These are phyloP conservation scores for Mesembrinibis cayennensis DNA, from an alignment of 2,113 vertebrate species.

Conservation along the genomic window DNA sequence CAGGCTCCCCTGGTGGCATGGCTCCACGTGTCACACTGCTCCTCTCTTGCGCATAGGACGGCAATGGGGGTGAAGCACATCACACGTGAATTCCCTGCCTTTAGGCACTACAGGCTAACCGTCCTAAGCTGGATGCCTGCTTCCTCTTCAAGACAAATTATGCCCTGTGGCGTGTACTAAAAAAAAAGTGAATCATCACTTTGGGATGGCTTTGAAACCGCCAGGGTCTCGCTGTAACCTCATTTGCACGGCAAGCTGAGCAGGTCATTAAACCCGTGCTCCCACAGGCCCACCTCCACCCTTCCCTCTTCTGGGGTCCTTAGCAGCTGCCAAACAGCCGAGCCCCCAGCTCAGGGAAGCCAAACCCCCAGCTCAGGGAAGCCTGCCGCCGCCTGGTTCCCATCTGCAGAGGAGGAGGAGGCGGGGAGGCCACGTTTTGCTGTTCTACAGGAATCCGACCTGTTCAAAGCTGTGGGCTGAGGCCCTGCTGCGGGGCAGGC, in stretches of 20 bases:
- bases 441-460: not conserved
- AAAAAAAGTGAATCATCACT: not conserved
- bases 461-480: not conserved
- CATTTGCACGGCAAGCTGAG: not conserved
- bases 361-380: not conserved
- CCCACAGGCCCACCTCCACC: not conserved
- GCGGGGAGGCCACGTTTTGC: not conserved
- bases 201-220: not conserved
- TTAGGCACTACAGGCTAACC: not conserved
- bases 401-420: not conserved
- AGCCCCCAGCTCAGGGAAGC: not conserved
- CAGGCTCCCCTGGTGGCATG: not conserved
- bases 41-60: rapidly evolving
- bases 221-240: not conserved
- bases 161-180: not conserved
- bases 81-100: not conserved
- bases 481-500: not conserved
- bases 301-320: not conserved
- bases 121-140: not conserved
- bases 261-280: not conserved
- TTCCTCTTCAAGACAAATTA: not conserved
- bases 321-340: not conserved
- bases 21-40: not conserved
- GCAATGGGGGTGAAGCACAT: not conserved
- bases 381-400: not conserved